Percentiles rank a stretch among this genome's conserved stretches.
phyloP scores from a whole-genome alignment of 2,113 vertebrate species.

The Lepisosteus osseus region DNA sequence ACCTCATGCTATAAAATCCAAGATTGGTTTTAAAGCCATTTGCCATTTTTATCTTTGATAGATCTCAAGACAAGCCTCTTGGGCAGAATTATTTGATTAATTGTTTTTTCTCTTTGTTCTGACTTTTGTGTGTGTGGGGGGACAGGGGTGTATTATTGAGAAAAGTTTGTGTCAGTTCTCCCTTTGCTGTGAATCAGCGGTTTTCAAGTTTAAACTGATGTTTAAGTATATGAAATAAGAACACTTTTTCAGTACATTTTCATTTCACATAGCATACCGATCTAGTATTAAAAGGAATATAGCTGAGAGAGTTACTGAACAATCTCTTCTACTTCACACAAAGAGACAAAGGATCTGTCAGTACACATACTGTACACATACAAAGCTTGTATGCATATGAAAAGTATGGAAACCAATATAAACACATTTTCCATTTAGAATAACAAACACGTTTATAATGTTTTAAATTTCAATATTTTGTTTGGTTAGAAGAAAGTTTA shows the following conservation, averaged over 20 bases:
- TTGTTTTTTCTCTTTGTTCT: constrained; percentile 32
- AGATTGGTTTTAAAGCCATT: constrained; percentile 47
- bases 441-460: no score
- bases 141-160: constrained; percentile 14
- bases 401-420: no score
- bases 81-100: constrained; percentile 44
- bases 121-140: constrained; percentile 10
- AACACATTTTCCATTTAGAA: no score
- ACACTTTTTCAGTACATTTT: neutral
- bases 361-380: no score
- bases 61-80: constrained; percentile 35
- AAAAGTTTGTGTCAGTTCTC: constrained; percentile 3
- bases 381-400: no score
- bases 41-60: constrained; percentile 44
- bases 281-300: no score
- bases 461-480: no score
- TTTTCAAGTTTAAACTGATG: neutral
- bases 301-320: no score
- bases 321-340: no score
- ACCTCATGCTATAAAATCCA: constrained; percentile 43
- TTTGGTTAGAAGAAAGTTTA: no score
- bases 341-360: no score
- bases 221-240: constrained; percentile 2
- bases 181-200: constrained; percentile 1
- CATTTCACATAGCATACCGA: neutral